Evolutionary conservation across 2,888 invertebrate species (phyloP), one percentile per base, ranked within the genome.

Genomic region (Drosophila acutilabella): DNA sequence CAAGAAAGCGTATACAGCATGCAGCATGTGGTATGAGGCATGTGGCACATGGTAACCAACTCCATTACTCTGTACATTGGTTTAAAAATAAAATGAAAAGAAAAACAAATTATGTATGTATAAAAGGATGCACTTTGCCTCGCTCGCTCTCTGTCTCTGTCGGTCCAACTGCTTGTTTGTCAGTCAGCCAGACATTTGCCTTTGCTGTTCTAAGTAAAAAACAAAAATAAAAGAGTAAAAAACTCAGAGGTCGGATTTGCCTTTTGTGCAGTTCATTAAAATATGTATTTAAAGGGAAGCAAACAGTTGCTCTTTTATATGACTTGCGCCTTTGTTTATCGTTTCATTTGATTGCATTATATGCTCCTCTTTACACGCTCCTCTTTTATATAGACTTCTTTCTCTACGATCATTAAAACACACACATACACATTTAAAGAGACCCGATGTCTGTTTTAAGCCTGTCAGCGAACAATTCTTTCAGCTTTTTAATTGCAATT

Each of bases 1-100:
- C 56, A 23, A 54, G 56, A 44, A 64, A 61, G 47, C 51, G 41
- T 45, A 23, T 61, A 68, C 51, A 54, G 61, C 38, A 18, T 61
- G 72, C 8, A 8, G 30, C 30, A 30, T 30, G 30, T 30, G 30
- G 61, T 33, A 16, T 61, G 68, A 51, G 51, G 56, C 74, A 65
- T 50, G 56, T 56, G 58, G 72, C 73, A 75, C 78, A 75, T 75
- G 69, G 69, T 45, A 59, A 42, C 30, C 62, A 36, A 59, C 48
- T 78, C 40, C 54, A 56, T 56, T 64, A 38, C 26, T 20, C 26
- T 23, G 59, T 59, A 64, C 65, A 76, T 66, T 64, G 60, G 64
- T 74, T 81, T 83, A 83, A 79, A 83, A 83, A 83, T 83, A 83
- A 83, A 85, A 74, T 79, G 68, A 80, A 79, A 80, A 72, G 71